Evolutionary conservation across 2,888 invertebrate species (phyloP).

Genomic region (Hemicrepidius hirtus): DNA sequence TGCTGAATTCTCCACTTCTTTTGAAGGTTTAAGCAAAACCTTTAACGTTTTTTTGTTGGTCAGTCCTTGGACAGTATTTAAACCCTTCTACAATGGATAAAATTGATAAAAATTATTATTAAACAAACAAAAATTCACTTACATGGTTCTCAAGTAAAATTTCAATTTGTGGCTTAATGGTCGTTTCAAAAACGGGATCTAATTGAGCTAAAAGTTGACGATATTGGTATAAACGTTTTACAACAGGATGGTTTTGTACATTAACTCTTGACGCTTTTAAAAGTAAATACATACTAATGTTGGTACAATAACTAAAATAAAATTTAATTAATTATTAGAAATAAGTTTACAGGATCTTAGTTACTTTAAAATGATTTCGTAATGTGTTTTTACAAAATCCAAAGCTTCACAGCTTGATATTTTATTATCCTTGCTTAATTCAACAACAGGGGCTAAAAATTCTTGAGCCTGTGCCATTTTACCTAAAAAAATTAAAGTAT

Average conservation of each 20-base stretch:
- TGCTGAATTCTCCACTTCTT: constrained; percentile 11
- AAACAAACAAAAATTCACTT: constrained; percentile 32
- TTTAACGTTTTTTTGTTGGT: constrained; percentile 37
- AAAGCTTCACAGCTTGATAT: constrained; percentile 80
- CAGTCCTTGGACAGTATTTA: constrained; percentile 19
- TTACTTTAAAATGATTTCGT: constrained; percentile 72
- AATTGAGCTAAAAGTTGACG: constrained; percentile 85
- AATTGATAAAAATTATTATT: too few relatives aligned
- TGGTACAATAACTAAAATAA: constrained; percentile 85
- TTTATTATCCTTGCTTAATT: constrained; percentile 77
- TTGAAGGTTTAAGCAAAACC: constrained; percentile 29
- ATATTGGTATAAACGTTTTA: constrained; percentile 88
- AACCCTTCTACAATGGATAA: constrained; percentile 27
- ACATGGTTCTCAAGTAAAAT: constrained; percentile 72
- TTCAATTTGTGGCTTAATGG: constrained; percentile 81
- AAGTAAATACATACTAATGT: constrained; percentile 89
- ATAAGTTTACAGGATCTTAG: constrained; percentile 50
- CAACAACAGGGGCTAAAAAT: constrained; percentile 80
- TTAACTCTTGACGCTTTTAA: constrained; percentile 85
- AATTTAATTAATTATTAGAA: too few relatives aligned
- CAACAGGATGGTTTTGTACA: constrained; percentile 91
- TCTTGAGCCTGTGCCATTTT: constrained; percentile 79
- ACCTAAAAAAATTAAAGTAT: constrained; percentile 58
- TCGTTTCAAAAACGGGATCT: constrained; percentile 80
- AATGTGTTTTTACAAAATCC: constrained; percentile 79